Base-by-base conservation (phyloP, 2,113 vertebrate genomes). In the Gallinago media region DNA sequence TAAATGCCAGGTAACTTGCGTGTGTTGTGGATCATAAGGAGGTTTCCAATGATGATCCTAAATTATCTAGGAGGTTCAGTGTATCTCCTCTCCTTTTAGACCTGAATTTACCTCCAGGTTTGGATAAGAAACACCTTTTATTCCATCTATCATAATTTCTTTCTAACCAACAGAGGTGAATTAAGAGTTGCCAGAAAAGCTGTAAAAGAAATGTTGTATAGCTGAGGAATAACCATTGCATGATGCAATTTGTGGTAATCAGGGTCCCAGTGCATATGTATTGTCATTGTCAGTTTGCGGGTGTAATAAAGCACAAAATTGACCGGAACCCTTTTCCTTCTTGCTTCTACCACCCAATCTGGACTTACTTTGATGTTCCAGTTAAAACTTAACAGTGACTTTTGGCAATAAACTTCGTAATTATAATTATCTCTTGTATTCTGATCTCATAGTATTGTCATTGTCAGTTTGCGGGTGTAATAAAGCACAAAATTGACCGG, bases 201-300 rank as follows among this genome's bases (percentile, higher is more conserved):
- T 74, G 72, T 32, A 63, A 88, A 78, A 56, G 3, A 47, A 78
- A 78, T 8, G 8, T 38, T 50, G 8, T 8, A 5, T 23, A 61
- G 12, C 13, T 38, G 25, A 49, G 36, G 23, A 75, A 71, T 32
- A 67, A 18, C 9, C 11, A 32, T 4, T 56, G 11, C 11, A 65
- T 3, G 10, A 7, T 46, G 25, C 17, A 82, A 13, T 72, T 81
- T 75, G 19, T 49, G 6, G 18, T 65, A 21, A 9, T 58, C 40
- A 29, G 21, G 29, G 5, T 67, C 47, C 23, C 1, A 3, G 15
- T n/a, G 14, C 4, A 25, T 13, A 26, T 2, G 2, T 61, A 6
- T 23, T 23, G 13, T 59, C 13, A 18, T 70, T 91, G 31, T 63
- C 42, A 80, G 15, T 77, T 92, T 66, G 9, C 12, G 50, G 4